A percentile compares a stretch with the other conserved stretches of the same genome.
Conservation (phyloP, 2,797 vertebrate genomes). For the Acanthurus tractus region DNA sequence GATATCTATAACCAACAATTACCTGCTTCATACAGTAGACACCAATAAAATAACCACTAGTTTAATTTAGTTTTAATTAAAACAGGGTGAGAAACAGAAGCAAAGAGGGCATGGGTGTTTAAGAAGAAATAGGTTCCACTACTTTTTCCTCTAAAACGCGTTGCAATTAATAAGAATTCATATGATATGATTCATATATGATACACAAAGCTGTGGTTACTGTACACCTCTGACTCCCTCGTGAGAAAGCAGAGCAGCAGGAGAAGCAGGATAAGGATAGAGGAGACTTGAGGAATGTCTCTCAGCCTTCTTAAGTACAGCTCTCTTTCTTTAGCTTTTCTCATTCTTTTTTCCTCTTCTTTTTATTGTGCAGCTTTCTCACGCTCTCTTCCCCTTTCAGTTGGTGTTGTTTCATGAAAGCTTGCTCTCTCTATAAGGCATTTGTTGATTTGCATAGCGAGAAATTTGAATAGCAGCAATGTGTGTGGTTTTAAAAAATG, state of each 20-base stretch:
- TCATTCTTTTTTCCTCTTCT: conserved; percentile 19
- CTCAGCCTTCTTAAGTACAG: conserved; percentile 42
- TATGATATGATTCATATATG: not conserved
- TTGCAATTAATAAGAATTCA: too few relatives aligned
- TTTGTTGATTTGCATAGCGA: conserved; percentile 34
- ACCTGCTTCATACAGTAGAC: too few relatives aligned
- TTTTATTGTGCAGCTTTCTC: conserved; percentile 56
- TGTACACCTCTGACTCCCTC: not conserved
- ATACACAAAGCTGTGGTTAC: not conserved
- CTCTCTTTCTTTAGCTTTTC: conserved; percentile 31
- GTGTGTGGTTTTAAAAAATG: conserved; percentile 3
- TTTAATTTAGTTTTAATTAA: too few relatives aligned
- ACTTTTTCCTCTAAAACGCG: too few relatives aligned
- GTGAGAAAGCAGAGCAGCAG: conserved; percentile 1
- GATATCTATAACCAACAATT: too few relatives aligned
- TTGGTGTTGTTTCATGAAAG: conserved; percentile 21
- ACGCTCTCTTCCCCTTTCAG: conserved; percentile 45
- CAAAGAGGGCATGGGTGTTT: too few relatives aligned
- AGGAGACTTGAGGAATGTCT: conserved; percentile 49
- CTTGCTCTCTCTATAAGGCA: conserved; percentile 18
- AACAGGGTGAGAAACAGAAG: too few relatives aligned
- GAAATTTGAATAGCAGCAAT: conserved; percentile 14
- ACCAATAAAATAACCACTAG: too few relatives aligned
- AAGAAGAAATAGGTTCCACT: too few relatives aligned
- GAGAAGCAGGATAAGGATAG: conserved; percentile 31